Percentiles rank a stretch among this genome's conserved stretches.
phyloP scores from a whole-genome alignment of 35 echinoderm and acorn worm species.

The Heliocidaris erythrogramma region DNA sequence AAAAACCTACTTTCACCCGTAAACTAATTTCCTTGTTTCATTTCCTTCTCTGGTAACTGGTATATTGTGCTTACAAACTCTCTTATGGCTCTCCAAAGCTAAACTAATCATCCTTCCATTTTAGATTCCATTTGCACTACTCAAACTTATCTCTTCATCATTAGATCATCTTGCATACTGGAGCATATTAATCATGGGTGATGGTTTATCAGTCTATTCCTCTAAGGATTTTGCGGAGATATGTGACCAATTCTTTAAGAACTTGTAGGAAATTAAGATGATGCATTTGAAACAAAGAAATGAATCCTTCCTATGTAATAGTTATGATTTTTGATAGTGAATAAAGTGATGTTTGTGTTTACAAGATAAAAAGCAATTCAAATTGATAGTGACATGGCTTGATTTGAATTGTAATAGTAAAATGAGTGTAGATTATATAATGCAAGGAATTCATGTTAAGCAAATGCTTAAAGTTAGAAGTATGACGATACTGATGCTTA shows the following conservation, averaged over 20 bases:
- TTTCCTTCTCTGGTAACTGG: background rate
- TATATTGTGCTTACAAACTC: background rate
- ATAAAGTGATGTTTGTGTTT: no score
- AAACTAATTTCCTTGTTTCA: background rate
- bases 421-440: no score
- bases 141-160: background rate
- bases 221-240: background rate
- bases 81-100: background rate
- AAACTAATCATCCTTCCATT: constrained; percentile 2
- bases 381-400: no score
- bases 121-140: constrained; percentile 4
- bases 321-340: no score
- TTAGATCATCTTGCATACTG: background rate
- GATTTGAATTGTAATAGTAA: no score
- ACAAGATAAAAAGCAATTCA: no score
- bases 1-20: background rate
- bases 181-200: constrained; percentile 2
- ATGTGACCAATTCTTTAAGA: background rate
- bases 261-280: background rate
- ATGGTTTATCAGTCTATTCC: background rate
- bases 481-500: no score
- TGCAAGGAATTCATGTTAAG: no score
- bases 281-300: no score
- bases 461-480: no score
- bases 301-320: no score